Conservation (phyloP, 1,140 invertebrate genomes). For the Tenebrio molitor region DNA sequence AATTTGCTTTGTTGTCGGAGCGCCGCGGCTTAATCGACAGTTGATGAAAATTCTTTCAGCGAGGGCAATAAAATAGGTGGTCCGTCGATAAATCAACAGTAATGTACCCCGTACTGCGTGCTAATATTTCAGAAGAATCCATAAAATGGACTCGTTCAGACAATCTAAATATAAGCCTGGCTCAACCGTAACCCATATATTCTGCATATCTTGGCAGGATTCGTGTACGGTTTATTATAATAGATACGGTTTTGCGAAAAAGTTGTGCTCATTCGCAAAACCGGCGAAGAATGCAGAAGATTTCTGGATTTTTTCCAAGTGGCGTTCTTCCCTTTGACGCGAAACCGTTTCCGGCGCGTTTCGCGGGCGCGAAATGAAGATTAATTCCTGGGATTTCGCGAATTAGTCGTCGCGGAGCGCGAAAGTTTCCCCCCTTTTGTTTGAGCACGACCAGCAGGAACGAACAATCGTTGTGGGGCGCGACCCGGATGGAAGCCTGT, state of each 20-base stretch:
- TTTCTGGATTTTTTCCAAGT: constrained; percentile 10
- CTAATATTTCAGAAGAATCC: constrained; percentile 12
- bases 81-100: background rate
- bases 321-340: background rate
- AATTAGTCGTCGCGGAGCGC: background rate
- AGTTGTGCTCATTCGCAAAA: background rate
- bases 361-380: too few species aligned
- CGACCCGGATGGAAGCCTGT: too few species aligned
- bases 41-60: too few species aligned
- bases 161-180: constrained; percentile 21
- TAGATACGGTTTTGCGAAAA: constrained; percentile 29
- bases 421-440: constrained; percentile 6
- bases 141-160: constrained; percentile 35
- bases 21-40: too few species aligned
- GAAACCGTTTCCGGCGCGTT: background rate
- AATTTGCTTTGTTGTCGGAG: too few species aligned
- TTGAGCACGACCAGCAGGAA: background rate
- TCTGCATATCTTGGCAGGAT: constrained; percentile 34
- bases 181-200: constrained; percentile 37
- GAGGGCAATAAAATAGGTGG: too few species aligned
- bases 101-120: background rate
- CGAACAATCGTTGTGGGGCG: background rate
- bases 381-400: too few species aligned
- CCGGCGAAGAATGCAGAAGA: background rate
- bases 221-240: constrained; percentile 25